These are phyloP conservation scores for Sapayoa aenigma DNA, from an alignment of 2,113 vertebrate genomes.

Conservation along the genomic window DNA sequence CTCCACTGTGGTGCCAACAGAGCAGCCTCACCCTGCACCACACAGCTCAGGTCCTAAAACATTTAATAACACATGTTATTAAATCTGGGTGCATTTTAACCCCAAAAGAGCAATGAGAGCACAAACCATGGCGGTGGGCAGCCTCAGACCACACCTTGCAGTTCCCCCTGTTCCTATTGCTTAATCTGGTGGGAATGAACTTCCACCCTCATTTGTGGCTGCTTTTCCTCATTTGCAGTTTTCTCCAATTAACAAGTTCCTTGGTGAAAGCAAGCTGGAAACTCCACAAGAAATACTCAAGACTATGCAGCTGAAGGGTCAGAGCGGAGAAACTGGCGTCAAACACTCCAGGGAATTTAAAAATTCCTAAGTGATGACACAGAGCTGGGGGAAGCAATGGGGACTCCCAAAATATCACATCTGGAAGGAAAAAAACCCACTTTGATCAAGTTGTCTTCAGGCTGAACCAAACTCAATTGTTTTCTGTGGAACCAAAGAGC, in stretches of 20 bases:
- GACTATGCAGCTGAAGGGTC: neutral
- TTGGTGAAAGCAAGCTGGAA: neutral
- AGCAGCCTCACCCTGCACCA: neutral
- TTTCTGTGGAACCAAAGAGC: neutral
- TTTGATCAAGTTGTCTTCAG: neutral
- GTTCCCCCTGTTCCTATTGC: neutral
- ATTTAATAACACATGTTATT: neutral
- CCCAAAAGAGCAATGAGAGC: neutral
- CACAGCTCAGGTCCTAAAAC: neutral
- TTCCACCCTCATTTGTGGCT: neutral
- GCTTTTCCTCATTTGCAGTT: neutral
- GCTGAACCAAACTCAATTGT: neutral
- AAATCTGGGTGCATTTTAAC: neutral
- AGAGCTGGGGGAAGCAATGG: neutral
- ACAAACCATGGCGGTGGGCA: neutral
- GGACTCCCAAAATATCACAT: neutral
- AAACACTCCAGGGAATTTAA: neutral
- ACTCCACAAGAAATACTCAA: neutral
- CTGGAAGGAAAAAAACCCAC: neutral
- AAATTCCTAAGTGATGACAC: neutral
- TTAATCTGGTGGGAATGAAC: neutral
- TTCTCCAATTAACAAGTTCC: neutral
- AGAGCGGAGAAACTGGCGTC: neutral
- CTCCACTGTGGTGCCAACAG: fast-evolving
- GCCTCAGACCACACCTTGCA: fast-evolving